phyloP scores from a whole-genome alignment of 1,140 invertebrate genomes.

The Microplitis mediator region DNA sequence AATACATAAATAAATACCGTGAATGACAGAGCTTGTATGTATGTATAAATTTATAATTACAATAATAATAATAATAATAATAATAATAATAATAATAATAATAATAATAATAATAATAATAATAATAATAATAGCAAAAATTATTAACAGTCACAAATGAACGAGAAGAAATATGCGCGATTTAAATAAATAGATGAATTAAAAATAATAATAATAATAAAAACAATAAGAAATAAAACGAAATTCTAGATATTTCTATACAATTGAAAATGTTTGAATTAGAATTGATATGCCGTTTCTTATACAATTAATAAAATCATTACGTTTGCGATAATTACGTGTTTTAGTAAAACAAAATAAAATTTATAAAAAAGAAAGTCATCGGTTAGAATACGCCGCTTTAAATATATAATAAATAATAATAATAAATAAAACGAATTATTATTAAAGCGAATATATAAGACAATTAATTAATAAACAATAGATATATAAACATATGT shows the following conservation, averaged over 20 bases:
- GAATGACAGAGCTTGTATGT: neutral
- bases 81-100: too few relatives aligned
- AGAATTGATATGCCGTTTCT: neutral
- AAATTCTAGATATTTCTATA: too few relatives aligned
- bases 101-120: too few relatives aligned
- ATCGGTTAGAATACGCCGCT: neutral
- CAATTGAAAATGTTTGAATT: too few relatives aligned
- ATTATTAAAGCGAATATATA: conserved; percentile 14
- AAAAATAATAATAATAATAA: too few relatives aligned
- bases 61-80: neutral
- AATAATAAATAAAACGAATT: conserved; percentile 9
- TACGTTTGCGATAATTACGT: neutral
- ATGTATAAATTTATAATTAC: conserved; percentile 1
- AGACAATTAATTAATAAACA: neutral
- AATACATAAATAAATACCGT: neutral
- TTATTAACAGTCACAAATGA: too few relatives aligned
- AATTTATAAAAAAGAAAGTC: neutral
- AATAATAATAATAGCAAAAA: too few relatives aligned
- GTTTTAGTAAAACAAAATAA: neutral
- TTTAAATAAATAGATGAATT: too few relatives aligned
- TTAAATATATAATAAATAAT: neutral
- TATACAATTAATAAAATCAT: neutral
- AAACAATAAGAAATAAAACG: too few relatives aligned
- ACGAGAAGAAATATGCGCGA: too few relatives aligned
- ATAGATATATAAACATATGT: conserved; percentile 11